A percentile compares a stretch with the other conserved stretches of the same genome.
These are phyloP conservation scores for Ectemnius lituratus DNA, from an alignment of 2,888 invertebrate genomes.

Conservation along the genomic window DNA sequence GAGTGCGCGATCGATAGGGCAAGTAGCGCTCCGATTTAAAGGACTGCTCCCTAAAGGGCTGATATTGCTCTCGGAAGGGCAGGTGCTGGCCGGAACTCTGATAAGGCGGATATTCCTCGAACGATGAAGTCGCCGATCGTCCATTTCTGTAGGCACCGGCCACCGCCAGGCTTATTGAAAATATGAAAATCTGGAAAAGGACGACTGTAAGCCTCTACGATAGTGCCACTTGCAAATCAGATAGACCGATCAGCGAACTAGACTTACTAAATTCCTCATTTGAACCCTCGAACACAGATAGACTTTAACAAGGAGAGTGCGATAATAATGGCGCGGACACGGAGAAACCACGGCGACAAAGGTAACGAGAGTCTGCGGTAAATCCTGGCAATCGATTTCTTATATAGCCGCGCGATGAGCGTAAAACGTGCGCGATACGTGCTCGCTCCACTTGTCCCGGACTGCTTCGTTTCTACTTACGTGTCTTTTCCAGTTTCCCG, in stretches of 20 bases:
- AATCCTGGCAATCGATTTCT: constrained; percentile 40
- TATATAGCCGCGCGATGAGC: constrained; percentile 40
- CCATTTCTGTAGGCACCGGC: constrained; percentile 50
- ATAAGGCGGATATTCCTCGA: constrained; percentile 57
- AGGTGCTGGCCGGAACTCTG: constrained; percentile 52
- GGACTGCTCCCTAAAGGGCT: constrained; percentile 52
- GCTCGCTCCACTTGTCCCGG: constrained; percentile 14
- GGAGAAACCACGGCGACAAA: constrained; percentile 13
- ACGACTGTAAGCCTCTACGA: background rate
- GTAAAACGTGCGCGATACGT: constrained; percentile 18
- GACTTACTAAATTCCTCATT: constrained; percentile 45
- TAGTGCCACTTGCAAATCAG: constrained; percentile 3
- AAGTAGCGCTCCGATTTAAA: constrained; percentile 42
- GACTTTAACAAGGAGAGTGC: background rate
- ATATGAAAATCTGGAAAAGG: constrained; percentile 52
- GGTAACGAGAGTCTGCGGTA: constrained; percentile 25
- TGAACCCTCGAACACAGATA: background rate
- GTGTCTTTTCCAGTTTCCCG: constrained; percentile 30
- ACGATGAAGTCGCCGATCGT: constrained; percentile 36
- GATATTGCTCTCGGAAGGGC: constrained; percentile 48
- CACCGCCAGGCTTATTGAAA: constrained; percentile 53
- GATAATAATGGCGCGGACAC: background rate
- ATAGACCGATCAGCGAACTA: background rate
- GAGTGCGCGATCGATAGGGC: constrained; percentile 28
- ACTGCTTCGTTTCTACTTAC: constrained; percentile 7